Percentiles rank a stretch among this genome's conserved stretches.
phyloP scores from a whole-genome alignment of 2,113 vertebrate species.

The Ochotona princeps region DNA sequence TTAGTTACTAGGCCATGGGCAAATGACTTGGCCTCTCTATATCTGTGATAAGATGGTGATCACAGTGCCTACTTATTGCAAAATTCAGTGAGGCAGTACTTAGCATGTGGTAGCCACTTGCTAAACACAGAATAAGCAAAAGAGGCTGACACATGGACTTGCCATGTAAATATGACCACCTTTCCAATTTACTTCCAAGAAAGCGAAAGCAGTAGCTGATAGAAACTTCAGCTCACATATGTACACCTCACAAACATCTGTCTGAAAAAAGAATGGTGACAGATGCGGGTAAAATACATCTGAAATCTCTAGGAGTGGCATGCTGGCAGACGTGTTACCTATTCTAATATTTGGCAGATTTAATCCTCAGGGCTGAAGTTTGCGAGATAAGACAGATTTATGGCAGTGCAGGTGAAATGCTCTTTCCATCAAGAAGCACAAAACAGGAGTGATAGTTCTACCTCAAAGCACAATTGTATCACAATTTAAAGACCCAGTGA shows the following conservation, averaged over 20 bases:
- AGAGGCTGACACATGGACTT: not conserved
- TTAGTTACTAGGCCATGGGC: not conserved
- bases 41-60: not conserved
- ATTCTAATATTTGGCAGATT: constrained; percentile 30
- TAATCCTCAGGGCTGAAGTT: constrained; percentile 50
- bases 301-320: constrained; percentile 44
- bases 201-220: constrained; percentile 3
- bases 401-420: not conserved
- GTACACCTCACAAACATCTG: not conserved
- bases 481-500: constrained; percentile 28
- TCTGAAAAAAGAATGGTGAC: not conserved
- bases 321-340: constrained; percentile 22
- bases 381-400: constrained; percentile 3
- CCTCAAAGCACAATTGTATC: constrained; percentile 3
- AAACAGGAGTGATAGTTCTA: not conserved
- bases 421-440: constrained; percentile 41
- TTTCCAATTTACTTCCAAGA: not conserved
- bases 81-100: constrained; percentile 7
- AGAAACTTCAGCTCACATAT: not conserved
- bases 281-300: not conserved
- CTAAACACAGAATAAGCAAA: constrained; percentile 6
- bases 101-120: constrained; percentile 22
- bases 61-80: not conserved
- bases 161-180: not conserved
- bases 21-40: not conserved